These are phyloP conservation scores for Sebastes itinus DNA, from an alignment of 2,797 vertebrate genomes.

Conservation along the genomic window DNA sequence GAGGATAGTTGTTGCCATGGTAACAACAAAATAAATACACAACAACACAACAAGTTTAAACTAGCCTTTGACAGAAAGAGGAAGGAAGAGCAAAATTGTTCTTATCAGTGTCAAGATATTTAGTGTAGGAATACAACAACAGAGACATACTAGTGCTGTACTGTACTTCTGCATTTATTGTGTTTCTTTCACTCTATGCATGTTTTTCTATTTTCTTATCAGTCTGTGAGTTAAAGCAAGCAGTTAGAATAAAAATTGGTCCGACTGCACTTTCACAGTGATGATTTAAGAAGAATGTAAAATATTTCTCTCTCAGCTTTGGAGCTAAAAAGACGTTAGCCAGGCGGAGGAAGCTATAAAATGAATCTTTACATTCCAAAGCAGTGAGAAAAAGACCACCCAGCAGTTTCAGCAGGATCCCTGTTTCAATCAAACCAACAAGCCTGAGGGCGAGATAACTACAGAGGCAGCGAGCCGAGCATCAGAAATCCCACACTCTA, in stretches of 20 bases:
- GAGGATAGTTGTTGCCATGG: not conserved
- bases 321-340: not conserved
- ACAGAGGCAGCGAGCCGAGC: not conserved
- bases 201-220: not conserved
- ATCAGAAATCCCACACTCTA: not conserved
- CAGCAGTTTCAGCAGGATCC: constrained; percentile 8
- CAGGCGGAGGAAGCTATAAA: constrained; percentile 2
- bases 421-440: constrained; percentile 44
- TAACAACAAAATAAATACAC: not conserved
- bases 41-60: not conserved
- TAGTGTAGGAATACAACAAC: not conserved
- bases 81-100: not conserved
- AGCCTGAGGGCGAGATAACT: constrained; percentile 12
- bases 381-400: not conserved
- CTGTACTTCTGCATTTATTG: no score
- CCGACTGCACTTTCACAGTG: not conserved
- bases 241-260: not conserved
- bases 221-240: not conserved
- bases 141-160: no score
- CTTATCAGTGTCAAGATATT: not conserved
- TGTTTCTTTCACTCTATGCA: no score
- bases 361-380: constrained; percentile 5
- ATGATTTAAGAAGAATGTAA: not conserved
- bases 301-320: constrained; percentile 2
- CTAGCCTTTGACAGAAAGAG: not conserved